Evolutionary conservation across 2,888 invertebrate species (phyloP).

Genomic region (Cerceris rybyensis): DNA sequence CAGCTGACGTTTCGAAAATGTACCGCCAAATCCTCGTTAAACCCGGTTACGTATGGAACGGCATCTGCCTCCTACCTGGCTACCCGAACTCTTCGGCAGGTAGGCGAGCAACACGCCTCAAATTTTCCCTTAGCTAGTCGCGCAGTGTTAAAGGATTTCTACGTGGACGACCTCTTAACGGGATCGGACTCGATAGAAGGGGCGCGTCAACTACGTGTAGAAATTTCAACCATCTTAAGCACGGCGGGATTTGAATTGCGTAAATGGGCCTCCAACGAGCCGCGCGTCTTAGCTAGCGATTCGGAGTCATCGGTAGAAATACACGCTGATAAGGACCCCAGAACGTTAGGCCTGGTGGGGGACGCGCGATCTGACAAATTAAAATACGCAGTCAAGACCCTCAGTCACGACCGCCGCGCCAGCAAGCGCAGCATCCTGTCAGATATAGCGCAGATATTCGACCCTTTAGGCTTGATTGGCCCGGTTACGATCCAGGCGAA

Average conservation of each 20-base stretch:
- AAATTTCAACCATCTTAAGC: neutral
- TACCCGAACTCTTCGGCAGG: neutral
- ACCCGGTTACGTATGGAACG: constrained; percentile 8
- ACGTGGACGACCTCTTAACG: constrained; percentile 17
- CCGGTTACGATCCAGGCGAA: constrained; percentile 8
- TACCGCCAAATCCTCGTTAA: constrained; percentile 8
- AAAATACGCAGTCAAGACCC: neutral
- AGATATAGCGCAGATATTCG: constrained; percentile 17
- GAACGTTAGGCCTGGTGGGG: constrained; percentile 3
- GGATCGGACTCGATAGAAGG: neutral
- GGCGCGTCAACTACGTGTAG: neutral
- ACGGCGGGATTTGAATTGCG: neutral
- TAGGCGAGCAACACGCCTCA: neutral
- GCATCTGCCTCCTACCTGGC: constrained; percentile 14
- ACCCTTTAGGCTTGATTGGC: constrained; percentile 27
- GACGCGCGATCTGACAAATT: neutral
- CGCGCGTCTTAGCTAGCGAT: neutral
- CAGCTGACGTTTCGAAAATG: constrained; percentile 15
- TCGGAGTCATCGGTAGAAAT: neutral
- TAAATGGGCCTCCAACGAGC: constrained; percentile 12
- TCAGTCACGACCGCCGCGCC: neutral
- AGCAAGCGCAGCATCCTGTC: constrained; percentile 20
- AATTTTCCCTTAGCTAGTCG: neutral
- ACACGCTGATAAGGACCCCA: neutral
- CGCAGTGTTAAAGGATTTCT: neutral